Conservation (phyloP, 30 jellyfish, hydroid and myxozoan genomes). For the Calvadosia cruxmelitensis region DNA sequence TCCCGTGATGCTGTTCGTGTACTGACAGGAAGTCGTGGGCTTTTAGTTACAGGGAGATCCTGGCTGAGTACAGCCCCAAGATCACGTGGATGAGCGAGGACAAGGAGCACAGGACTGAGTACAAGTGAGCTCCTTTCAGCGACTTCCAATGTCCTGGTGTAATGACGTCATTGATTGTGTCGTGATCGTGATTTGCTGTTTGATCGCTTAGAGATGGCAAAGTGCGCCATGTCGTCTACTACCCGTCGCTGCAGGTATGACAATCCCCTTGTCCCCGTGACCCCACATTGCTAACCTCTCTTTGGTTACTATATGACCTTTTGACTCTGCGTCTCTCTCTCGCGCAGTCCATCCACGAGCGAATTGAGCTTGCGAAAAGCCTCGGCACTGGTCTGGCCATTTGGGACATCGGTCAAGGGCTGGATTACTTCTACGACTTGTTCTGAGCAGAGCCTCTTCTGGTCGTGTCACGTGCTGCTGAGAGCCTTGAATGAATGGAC, state of each 20-base stretch:
- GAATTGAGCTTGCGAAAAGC: constrained; percentile 66
- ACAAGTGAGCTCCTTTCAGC: constrained; percentile 26
- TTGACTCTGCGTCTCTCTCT: no score
- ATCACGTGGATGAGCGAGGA: constrained; percentile 54
- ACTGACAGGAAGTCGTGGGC: not conserved
- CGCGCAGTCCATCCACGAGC: constrained; percentile 74
- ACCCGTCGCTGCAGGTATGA: constrained; percentile 73
- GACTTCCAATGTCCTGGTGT: not conserved
- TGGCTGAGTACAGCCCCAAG: constrained; percentile 38
- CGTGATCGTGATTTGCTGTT: no score
- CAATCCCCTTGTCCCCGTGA: not conserved
- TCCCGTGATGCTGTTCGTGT: not conserved
- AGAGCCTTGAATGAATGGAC: no score
- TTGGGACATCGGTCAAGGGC: constrained; percentile 99
- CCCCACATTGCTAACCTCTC: not conserved
- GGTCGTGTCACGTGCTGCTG: no score
- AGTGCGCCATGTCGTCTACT: not conserved
- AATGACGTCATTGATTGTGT: no score
- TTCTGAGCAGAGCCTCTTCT: no score
- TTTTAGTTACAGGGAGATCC: constrained; percentile 47
- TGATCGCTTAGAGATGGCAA: not conserved
- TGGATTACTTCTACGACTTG: constrained; percentile 89
- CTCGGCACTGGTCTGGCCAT: constrained; percentile 97
- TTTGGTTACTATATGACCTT: no score
- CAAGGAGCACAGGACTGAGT: constrained; percentile 56